phyloP scores from a whole-genome alignment of 2,113 vertebrate species.

The Oceanodroma tethys region DNA sequence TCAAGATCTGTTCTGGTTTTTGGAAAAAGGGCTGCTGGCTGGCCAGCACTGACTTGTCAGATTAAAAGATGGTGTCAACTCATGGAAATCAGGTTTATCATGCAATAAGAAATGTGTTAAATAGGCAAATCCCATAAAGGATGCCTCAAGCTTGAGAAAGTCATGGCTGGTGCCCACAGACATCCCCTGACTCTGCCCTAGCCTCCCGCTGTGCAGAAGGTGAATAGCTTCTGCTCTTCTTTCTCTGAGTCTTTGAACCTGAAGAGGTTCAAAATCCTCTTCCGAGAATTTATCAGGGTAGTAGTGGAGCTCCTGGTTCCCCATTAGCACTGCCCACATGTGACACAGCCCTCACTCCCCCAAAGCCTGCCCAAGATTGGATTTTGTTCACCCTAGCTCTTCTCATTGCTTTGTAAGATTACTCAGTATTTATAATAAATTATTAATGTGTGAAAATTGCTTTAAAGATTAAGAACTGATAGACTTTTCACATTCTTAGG shows the following conservation, averaged over 20 bases:
- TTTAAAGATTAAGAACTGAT: background rate
- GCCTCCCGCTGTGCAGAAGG: no score
- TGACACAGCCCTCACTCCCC: no score
- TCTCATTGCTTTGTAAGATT: background rate
- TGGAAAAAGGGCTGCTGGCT: background rate
- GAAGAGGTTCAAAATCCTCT: background rate
- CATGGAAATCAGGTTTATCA: background rate
- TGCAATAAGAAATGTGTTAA: no score
- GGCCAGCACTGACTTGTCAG: background rate
- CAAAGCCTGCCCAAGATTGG: background rate
- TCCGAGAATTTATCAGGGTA: background rate
- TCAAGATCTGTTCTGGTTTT: background rate
- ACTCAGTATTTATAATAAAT: background rate
- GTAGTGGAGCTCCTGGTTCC: background rate
- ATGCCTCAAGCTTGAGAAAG: background rate
- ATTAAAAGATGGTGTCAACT: background rate
- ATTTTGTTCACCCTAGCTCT: background rate
- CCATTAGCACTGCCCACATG: fast-evolving
- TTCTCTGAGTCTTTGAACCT: background rate
- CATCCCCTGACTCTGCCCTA: background rate
- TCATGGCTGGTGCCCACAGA: fast-evolving
- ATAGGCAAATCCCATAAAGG: background rate
- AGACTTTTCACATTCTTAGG: background rate
- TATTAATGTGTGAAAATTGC: background rate
- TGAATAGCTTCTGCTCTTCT: background rate